phyloP scores from a whole-genome alignment of 2,888 invertebrate genomes.

The Stegana nigrithorax region DNA sequence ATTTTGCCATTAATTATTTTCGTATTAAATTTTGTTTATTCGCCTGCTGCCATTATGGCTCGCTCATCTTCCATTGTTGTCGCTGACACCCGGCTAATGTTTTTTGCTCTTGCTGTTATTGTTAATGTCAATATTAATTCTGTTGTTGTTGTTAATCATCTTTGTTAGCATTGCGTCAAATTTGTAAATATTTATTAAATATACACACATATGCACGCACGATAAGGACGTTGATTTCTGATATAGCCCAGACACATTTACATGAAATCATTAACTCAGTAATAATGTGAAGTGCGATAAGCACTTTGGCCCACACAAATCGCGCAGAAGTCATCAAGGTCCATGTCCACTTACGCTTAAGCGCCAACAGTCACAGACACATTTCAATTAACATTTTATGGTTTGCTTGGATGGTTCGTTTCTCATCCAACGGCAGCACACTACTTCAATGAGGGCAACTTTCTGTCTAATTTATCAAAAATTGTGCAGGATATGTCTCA shows the following conservation, averaged over 20 bases:
- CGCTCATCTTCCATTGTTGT: not conserved
- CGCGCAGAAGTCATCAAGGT: not conserved
- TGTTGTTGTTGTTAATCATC: not conserved
- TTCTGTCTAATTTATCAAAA: too few species aligned
- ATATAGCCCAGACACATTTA: too few species aligned
- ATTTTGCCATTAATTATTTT: constrained; percentile 53
- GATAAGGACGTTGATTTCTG: too few species aligned
- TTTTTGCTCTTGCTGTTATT: not conserved
- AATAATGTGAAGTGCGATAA: not conserved
- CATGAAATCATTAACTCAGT: not conserved
- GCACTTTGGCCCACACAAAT: not conserved
- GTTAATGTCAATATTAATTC: not conserved
- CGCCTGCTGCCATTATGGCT: not conserved
- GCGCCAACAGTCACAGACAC: not conserved
- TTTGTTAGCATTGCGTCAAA: not conserved
- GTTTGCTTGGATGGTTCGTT: too few species aligned
- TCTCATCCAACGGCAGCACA: too few species aligned
- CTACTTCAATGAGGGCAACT: too few species aligned
- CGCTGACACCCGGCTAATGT: not conserved
- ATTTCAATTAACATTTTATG: too few species aligned
- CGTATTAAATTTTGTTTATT: constrained; percentile 39
- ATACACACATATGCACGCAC: constrained; percentile 1
- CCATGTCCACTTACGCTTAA: not conserved
- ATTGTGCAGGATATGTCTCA: too few species aligned
- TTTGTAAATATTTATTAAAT: not conserved